A percentile compares a stretch with the other conserved stretches of the same genome.
Conservation (phyloP, 2,888 invertebrate species). For the Gisinianus flammeolus region DNA sequence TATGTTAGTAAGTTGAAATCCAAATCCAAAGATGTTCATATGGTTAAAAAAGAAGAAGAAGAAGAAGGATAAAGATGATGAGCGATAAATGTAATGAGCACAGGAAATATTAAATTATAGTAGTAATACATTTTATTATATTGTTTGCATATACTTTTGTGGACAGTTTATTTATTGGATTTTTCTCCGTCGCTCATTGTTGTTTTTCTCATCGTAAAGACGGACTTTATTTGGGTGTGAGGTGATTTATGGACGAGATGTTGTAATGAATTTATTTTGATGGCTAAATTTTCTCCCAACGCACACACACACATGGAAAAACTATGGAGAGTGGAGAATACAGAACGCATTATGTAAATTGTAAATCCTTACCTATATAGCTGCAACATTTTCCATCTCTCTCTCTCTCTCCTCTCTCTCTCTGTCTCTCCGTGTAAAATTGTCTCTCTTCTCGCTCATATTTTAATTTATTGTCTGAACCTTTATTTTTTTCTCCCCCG, state of each 20-base stretch:
- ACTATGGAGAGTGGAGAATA: too few species aligned
- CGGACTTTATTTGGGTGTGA: conserved; percentile 34
- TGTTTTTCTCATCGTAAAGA: neutral
- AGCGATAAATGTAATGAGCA: neutral
- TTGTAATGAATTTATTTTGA: conserved; percentile 38
- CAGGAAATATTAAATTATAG: neutral
- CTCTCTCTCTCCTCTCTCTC: neutral
- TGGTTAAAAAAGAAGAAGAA: neutral
- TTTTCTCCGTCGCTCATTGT: neutral
- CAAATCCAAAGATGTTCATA: neutral
- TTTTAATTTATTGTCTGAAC: conserved; percentile 16
- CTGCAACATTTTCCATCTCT: neutral
- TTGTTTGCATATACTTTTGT: neutral
- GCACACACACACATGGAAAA: too few species aligned
- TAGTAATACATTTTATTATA: neutral
- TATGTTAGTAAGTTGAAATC: neutral
- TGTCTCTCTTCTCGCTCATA: neutral
- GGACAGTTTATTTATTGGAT: neutral
- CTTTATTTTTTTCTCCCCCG: neutral
- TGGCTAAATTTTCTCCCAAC: conserved; percentile 33
- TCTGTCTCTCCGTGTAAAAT: too few species aligned
- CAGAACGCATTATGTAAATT: conserved; percentile 30
- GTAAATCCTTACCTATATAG: too few species aligned
- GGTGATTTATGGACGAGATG: conserved; percentile 30
- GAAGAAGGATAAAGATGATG: neutral